A percentile compares a stretch with the other conserved stretches of the same genome.
phyloP scores from a whole-genome alignment of 2,888 invertebrate species.

The Oscheius sp. region DNA sequence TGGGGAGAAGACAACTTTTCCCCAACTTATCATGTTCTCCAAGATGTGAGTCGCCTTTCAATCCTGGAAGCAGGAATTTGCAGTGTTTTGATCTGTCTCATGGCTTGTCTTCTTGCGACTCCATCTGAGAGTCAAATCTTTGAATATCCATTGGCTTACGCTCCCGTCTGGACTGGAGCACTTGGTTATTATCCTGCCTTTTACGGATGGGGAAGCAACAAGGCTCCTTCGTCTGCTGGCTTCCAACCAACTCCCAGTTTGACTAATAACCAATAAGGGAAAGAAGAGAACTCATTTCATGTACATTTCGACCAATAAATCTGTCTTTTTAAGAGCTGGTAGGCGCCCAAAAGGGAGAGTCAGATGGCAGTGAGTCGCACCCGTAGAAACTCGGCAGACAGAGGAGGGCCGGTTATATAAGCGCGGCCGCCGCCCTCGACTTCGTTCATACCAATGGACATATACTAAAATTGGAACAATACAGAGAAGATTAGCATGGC shows the following conservation, averaged over 20 bases:
- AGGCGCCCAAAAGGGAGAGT: too few species aligned
- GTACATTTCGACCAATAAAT: too few species aligned
- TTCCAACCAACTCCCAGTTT: neutral
- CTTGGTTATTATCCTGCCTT: constrained; percentile 21
- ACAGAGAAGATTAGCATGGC: constrained; percentile 93
- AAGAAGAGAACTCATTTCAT: neutral
- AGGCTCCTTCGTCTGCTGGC: neutral
- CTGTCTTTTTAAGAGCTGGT: too few species aligned
- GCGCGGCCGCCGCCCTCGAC: too few species aligned
- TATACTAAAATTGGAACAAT: constrained; percentile 86
- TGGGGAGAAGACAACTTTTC: too few species aligned
- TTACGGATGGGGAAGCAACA: constrained; percentile 28
- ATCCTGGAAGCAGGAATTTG: neutral
- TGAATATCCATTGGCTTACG: neutral
- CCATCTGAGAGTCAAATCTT: constrained; percentile 7
- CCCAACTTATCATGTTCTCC: constrained; percentile 12
- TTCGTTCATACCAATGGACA: constrained; percentile 48
- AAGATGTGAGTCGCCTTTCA: constrained; percentile 2
- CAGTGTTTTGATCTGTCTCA: constrained; percentile 5
- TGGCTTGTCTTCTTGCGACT: neutral
- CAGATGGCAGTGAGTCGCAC: too few species aligned
- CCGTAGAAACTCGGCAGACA: too few species aligned
- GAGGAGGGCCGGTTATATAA: too few species aligned
- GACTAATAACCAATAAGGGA: constrained; percentile 10
- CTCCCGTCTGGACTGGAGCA: too few species aligned